phyloP scores from a whole-genome alignment of 2,797 vertebrate species.

The Poecilia wingei region DNA sequence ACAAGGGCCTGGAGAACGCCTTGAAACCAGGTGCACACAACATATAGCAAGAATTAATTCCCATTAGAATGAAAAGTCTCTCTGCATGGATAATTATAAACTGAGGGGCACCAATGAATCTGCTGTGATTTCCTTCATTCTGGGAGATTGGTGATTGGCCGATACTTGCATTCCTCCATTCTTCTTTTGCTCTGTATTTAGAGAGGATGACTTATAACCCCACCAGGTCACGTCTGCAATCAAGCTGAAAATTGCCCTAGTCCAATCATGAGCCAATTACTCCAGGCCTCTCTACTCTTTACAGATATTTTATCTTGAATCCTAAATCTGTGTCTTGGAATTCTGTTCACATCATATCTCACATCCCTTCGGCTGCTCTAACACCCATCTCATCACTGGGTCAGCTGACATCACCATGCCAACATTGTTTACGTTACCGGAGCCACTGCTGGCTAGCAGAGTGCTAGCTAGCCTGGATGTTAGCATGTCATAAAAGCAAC shows the following conservation, averaged over 20 bases:
- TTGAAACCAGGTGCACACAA: constrained; percentile 85
- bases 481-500: too few relatives aligned
- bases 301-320: not conserved
- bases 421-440: not conserved
- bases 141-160: too few relatives aligned
- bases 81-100: not conserved
- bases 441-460: too few relatives aligned
- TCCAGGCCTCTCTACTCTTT: not conserved
- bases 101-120: too few relatives aligned
- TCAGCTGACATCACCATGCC: not conserved
- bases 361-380: not conserved
- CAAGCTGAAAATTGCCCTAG: not conserved
- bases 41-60: not conserved
- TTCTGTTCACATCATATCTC: not conserved
- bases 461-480: too few relatives aligned
- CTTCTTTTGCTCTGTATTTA: too few relatives aligned
- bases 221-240: not conserved
- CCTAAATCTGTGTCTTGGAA: not conserved
- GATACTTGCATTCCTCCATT: too few relatives aligned
- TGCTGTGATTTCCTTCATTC: too few relatives aligned
- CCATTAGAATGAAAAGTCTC: not conserved
- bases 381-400: not conserved
- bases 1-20: constrained; percentile 93
- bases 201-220: too few relatives aligned
- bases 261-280: not conserved